Evolutionary conservation across 2,797 vertebrate species (phyloP).

Genomic region (Pelobates cultripes): DNA sequence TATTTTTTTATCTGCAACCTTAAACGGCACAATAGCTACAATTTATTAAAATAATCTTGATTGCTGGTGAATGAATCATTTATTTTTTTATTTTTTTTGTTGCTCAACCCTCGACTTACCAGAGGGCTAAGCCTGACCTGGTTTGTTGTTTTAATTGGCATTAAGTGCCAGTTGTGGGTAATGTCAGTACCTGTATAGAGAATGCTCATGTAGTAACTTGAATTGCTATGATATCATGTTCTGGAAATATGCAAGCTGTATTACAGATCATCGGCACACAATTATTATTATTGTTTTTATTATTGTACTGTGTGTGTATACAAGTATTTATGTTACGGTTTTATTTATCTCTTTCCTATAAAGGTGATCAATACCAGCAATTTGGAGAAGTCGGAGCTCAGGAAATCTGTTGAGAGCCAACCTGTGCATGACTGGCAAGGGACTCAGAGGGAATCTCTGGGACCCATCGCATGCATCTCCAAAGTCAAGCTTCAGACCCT

Average conservation of each 20-base stretch:
- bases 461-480: slow-evolving; percentile 82
- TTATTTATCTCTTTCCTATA: neutral
- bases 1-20: too few species aligned
- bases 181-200: neutral
- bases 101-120: neutral
- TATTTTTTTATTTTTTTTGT: too few species aligned
- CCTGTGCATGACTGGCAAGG: slow-evolving; percentile 84
- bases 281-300: too few species aligned
- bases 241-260: neutral
- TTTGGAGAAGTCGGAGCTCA: slow-evolving; percentile 76
- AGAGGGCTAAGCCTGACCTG: neutral
- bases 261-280: neutral
- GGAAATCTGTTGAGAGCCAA: slow-evolving; percentile 83
- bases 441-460: slow-evolving; percentile 81
- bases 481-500: slow-evolving; percentile 91
- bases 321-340: neutral
- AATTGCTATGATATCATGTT: neutral
- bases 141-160: neutral
- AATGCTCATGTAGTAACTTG: slow-evolving; percentile 12
- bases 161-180: neutral
- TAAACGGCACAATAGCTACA: too few species aligned
- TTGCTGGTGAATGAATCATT: too few species aligned
- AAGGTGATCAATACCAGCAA: slow-evolving; percentile 44
- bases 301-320: neutral
- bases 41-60: too few species aligned